Conservation (phyloP, 1,140 invertebrate genomes). For the Parapsyche elsis region DNA sequence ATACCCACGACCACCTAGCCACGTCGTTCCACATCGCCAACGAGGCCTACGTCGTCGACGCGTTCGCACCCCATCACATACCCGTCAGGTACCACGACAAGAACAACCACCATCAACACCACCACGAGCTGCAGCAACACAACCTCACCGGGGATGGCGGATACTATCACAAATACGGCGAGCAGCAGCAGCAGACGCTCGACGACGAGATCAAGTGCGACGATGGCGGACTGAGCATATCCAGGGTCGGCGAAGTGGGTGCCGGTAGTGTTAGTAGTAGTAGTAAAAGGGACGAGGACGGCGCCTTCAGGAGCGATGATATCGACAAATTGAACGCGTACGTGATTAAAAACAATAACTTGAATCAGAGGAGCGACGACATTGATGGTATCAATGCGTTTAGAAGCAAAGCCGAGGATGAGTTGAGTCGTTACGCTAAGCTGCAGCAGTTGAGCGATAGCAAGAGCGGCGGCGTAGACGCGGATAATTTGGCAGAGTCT, state of each 20-base stretch:
- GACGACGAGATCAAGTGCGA: conserved; percentile 23
- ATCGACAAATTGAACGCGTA: conserved; percentile 44
- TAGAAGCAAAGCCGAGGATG: not conserved
- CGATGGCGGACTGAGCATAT: conserved; percentile 19
- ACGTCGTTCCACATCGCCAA: not conserved
- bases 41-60: not conserved
- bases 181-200: conserved; percentile 27
- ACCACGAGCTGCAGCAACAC: not conserved
- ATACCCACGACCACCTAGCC: not conserved
- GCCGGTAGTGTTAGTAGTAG: conserved; percentile 12
- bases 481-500: not conserved
- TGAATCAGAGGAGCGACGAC: not conserved
- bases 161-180: conserved; percentile 44
- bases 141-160: conserved; percentile 33
- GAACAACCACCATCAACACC: not conserved
- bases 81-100: not conserved
- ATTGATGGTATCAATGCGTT: conserved; percentile 9
- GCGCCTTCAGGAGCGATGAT: conserved; percentile 30
- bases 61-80: not conserved
- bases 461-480: not conserved
- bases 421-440: not conserved
- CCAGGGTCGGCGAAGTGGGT: conserved; percentile 33
- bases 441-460: not conserved
- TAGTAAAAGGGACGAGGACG: not conserved
- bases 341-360: conserved; percentile 31